These are phyloP conservation scores for Sturnira hondurensis DNA, from an alignment of 2,113 vertebrate genomes.

Conservation along the genomic window DNA sequence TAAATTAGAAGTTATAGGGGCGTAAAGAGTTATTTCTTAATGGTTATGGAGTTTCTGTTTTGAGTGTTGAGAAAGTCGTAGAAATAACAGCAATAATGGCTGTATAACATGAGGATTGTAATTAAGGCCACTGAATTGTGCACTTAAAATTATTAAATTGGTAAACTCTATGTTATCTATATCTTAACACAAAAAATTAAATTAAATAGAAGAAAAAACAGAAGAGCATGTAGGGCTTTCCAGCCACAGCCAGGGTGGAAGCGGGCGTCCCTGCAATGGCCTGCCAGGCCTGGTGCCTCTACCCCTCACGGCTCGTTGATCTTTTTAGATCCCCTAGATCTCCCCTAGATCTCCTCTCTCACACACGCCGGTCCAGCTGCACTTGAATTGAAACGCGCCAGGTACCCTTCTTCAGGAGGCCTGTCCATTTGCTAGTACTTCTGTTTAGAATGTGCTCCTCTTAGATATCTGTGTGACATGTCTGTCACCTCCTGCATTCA, in stretches of 20 bases:
- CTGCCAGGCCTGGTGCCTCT: too few relatives aligned
- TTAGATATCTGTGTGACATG: background rate
- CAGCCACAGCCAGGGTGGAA: background rate
- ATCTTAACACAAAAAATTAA: background rate
- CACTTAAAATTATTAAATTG: background rate
- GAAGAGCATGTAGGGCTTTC: background rate
- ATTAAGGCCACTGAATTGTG: background rate
- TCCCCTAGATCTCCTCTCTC: too few relatives aligned
- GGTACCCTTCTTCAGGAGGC: background rate
- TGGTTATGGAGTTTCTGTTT: background rate
- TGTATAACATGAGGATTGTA: background rate
- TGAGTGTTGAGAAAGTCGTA: background rate
- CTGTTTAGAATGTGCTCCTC: background rate
- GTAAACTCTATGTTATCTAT: background rate
- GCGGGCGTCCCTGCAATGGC: too few relatives aligned
- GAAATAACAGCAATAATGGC: background rate
- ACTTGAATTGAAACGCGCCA: background rate
- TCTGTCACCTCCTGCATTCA: background rate
- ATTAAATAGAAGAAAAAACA: background rate
- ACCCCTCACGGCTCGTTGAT: background rate
- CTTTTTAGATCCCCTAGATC: too few relatives aligned
- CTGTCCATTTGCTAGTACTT: background rate
- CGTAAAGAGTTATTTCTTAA: background rate
- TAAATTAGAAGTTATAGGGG: background rate
- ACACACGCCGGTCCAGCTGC: fast-evolving